Evolutionary conservation across 2,113 vertebrate genomes (phyloP).

Genomic region (Nipponia nippon): DNA sequence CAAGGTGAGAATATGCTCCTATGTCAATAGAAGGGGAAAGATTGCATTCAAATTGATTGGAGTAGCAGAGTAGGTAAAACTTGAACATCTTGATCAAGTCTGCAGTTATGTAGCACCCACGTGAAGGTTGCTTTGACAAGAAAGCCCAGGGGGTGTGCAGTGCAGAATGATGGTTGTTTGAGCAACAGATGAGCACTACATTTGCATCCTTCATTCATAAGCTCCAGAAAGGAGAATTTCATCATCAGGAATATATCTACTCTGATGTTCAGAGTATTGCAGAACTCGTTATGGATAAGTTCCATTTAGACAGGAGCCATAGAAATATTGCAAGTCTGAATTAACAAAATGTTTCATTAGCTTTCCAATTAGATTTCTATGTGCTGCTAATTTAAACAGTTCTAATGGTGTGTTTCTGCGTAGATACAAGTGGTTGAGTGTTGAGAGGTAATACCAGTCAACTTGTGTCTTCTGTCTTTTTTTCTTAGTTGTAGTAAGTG

Average conservation of each 20-base stretch:
- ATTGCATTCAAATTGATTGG: neutral
- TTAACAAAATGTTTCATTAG: neutral
- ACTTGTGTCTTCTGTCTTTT: neutral
- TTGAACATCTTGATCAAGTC: neutral
- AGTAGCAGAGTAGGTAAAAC: neutral
- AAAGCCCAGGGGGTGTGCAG: neutral
- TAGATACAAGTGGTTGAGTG: neutral
- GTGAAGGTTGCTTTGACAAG: neutral
- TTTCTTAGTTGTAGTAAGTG: neutral
- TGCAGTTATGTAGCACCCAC: neutral
- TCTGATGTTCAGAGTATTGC: neutral
- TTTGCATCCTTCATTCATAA: neutral
- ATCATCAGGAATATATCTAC: neutral
- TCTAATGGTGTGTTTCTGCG: neutral
- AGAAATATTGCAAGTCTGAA: neutral
- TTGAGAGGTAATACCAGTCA: neutral
- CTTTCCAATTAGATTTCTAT: neutral
- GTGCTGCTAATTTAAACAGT: neutral
- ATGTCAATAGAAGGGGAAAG: neutral
- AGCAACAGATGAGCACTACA: neutral
- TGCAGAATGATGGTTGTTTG: neutral
- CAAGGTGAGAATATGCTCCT: constrained; percentile 76
- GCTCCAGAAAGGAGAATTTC: neutral
- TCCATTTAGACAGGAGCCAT: neutral
- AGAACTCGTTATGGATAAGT: neutral